phyloP scores from a whole-genome alignment of 1,140 invertebrate genomes.

The Heliconius hermathena region DNA sequence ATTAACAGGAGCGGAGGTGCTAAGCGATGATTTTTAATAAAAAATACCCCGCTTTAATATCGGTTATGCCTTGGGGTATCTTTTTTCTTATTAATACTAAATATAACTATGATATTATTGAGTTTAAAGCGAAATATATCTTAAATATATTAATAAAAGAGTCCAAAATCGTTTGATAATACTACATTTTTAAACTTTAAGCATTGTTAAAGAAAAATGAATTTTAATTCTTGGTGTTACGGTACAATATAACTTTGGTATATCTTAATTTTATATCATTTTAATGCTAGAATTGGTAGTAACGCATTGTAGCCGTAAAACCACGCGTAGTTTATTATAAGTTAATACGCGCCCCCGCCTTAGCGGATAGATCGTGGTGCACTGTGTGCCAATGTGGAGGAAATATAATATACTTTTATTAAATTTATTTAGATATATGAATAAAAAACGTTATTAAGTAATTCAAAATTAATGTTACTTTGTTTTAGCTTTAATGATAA shows the following conservation, averaged over 20 bases:
- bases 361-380: constrained; percentile 48
- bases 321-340: constrained; percentile 76
- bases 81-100: constrained; percentile 30
- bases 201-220: background rate
- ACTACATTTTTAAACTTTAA: background rate
- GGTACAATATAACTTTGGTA: background rate
- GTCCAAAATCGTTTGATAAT: constrained; percentile 9
- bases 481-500: no score
- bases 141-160: background rate
- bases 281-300: constrained; percentile 32
- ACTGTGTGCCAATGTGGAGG: constrained; percentile 30
- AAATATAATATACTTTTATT: no score
- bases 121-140: constrained; percentile 29
- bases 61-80: constrained; percentile 62
- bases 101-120: background rate
- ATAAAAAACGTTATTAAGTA: no score
- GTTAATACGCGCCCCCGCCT: constrained; percentile 70
- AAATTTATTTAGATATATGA: no score
- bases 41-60: constrained; percentile 68
- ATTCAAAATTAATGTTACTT: no score
- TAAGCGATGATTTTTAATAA: constrained; percentile 77
- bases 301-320: constrained; percentile 66
- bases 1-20: constrained; percentile 54
- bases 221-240: background rate
- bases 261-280: constrained; percentile 29